Evolutionary conservation across 1,140 invertebrate species (phyloP), one percentile per base, ranked within the genome.

Genomic region (Teleogryllus occipitalis): DNA sequence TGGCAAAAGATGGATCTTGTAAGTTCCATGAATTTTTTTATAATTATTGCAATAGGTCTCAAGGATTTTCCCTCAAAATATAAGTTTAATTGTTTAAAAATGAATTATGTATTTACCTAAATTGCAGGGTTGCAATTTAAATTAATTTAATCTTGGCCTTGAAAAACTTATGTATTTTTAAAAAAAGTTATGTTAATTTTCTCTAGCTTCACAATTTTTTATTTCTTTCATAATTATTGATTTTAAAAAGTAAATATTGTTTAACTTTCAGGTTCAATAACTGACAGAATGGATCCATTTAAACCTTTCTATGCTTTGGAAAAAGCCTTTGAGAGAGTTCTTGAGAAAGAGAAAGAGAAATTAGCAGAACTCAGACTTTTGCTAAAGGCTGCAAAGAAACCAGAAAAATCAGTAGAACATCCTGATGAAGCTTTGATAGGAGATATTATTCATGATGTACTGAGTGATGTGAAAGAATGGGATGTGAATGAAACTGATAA

Each of bases 1-100:
- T 14, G 54, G 10, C 18, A 65, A 14, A 14, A 65, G 54, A 87
- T 75, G 84, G n/a, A 75, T 75, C 74, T 22, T 85, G 78, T 75
- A 21, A 73, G 46, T 75, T 65, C 3, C 18, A 18, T 65, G 54
- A 65, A 54, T 54, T 65, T 18, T 65, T 65, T 65, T 65, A 65
- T 65, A 65, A 65, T 65, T 18, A 65, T 10, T 65, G 54, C 18
- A 39, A 39, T 65, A 65, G 10, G 10, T 65, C 54, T 65, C 18
- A 65, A 65, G 10, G 54, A 1, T 14, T 65, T 65, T 65, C 7
- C 7, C 54, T 18, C 54, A 0, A 65, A 65, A 65, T 65, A 65
- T 65, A 5, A 39, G 27, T 39, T 3, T 65, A 65, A 65, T 65
- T 65, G 7, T 65, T 65, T 65, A 3, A 65, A 65, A 65, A 65